Conservation (phyloP, 2,113 vertebrate genomes). For the Rhinopomastus cyanomelas region DNA sequence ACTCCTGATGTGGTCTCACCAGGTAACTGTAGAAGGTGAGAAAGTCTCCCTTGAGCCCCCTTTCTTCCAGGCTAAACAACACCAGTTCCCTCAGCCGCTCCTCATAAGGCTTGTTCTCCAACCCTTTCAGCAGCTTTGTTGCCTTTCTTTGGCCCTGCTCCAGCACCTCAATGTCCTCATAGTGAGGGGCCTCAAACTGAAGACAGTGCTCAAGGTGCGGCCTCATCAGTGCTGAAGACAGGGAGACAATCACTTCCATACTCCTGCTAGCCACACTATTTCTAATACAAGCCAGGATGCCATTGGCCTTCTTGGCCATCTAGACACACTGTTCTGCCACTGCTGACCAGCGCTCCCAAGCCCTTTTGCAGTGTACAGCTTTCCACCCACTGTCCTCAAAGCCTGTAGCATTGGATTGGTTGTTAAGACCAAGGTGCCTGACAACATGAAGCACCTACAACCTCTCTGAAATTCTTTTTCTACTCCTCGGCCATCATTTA, state of each 20-base stretch:
- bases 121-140: not conserved
- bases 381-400: not conserved
- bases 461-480: not conserved
- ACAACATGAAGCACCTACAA: not conserved
- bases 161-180: not conserved
- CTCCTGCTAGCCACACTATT: not conserved
- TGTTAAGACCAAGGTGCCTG: not conserved
- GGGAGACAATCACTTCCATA: not conserved
- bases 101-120: not conserved
- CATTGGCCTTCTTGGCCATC: not conserved
- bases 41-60: not conserved
- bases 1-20: too few relatives aligned
- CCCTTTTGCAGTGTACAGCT: not conserved
- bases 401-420: accelerated
- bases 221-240: not conserved
- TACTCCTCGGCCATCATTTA: not conserved
- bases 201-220: not conserved
- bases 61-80: not conserved
- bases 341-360: not conserved
- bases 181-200: not conserved
- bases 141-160: not conserved
- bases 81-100: not conserved
- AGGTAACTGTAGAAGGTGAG: not conserved
- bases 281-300: not conserved
- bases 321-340: not conserved